Percentiles rank a stretch among this genome's conserved stretches.
Conservation (phyloP, 1,140 invertebrate species). For the Triops cancriformis region DNA sequence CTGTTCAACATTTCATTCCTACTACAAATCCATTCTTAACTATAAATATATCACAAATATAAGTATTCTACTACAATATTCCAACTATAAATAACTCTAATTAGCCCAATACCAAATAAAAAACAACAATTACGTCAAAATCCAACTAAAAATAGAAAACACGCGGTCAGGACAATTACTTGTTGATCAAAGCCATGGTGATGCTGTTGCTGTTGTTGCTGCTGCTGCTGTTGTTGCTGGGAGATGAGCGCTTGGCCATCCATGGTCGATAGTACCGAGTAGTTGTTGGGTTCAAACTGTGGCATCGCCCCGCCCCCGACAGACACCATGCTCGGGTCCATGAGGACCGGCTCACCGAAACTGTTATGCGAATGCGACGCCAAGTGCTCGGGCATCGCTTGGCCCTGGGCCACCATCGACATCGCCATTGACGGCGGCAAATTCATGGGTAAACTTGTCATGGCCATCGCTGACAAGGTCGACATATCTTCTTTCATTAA, state of each 20-base stretch:
- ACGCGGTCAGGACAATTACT: slow-evolving; percentile 43
- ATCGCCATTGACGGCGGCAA: slow-evolving; percentile 20
- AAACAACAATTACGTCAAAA: too few relatives aligned
- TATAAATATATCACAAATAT: too few relatives aligned
- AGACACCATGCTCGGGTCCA: neutral
- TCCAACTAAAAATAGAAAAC: neutral
- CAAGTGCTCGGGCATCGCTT: neutral
- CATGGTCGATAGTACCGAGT: slow-evolving; percentile 19
- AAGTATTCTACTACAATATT: too few relatives aligned
- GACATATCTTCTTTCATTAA: neutral
- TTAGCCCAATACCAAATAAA: too few relatives aligned
- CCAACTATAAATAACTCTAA: too few relatives aligned
- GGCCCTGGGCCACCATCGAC: slow-evolving; percentile 25
- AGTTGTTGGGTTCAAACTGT: slow-evolving; percentile 7
- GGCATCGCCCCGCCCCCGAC: neutral
- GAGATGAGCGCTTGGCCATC: slow-evolving; percentile 36
- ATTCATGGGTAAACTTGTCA: slow-evolving; percentile 11
- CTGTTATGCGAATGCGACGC: neutral
- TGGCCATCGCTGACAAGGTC: slow-evolving; percentile 3
- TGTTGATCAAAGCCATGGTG: slow-evolving; percentile 48
- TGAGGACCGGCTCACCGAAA: neutral
- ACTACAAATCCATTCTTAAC: too few relatives aligned
- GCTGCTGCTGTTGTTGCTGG: slow-evolving; percentile 46
- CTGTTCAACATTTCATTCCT: too few relatives aligned
- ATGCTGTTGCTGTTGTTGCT: slow-evolving; percentile 49